phyloP scores from a whole-genome alignment of 2,888 invertebrate species.

The Seladonia tumulorum region DNA sequence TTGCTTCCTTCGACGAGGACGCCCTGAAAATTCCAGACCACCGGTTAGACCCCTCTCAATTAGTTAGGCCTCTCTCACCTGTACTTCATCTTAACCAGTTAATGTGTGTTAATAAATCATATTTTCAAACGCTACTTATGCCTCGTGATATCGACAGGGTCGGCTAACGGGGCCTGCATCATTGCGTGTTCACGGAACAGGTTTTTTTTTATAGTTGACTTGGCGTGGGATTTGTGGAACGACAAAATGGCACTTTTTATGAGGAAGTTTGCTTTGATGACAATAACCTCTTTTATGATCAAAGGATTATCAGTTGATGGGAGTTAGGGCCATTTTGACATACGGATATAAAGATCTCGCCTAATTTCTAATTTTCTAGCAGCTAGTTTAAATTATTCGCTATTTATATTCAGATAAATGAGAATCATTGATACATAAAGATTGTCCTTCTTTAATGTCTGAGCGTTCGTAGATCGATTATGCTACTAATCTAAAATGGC shows the following conservation, averaged over 20 bases:
- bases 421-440: neutral
- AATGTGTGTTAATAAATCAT: slow-evolving; percentile 7
- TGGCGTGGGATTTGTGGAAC: neutral
- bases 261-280: neutral
- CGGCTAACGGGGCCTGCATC: neutral
- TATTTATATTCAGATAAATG: neutral
- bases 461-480: no score
- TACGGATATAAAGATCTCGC: neutral
- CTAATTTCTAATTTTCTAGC: neutral
- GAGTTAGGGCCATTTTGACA: neutral
- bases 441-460: no score
- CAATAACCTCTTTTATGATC: neutral
- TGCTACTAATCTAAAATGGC: no score
- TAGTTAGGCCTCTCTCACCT: neutral
- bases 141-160: neutral
- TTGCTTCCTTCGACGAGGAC: slow-evolving; percentile 66
- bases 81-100: neutral
- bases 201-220: neutral
- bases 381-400: neutral
- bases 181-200: neutral
- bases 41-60: neutral
- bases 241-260: neutral
- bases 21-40: slow-evolving; percentile 57
- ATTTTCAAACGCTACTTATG: neutral
- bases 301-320: neutral